These are phyloP conservation scores for Polydrusus pterygomalis DNA, from an alignment of 2,888 invertebrate genomes.

Conservation along the genomic window DNA sequence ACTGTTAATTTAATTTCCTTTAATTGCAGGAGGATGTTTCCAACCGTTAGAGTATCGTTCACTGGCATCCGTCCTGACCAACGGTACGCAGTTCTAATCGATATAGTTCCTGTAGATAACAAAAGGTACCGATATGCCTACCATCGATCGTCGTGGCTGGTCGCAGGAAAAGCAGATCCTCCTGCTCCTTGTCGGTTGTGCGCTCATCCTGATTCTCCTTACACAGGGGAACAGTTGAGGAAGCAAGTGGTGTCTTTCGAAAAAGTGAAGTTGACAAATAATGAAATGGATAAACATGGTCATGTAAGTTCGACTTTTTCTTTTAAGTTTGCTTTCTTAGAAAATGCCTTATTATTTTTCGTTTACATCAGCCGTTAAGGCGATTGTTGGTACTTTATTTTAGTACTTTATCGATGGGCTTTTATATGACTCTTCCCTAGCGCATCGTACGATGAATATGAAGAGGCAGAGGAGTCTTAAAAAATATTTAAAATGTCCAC, in stretches of 20 bases:
- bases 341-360: too few relatives aligned
- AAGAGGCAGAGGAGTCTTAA: too few relatives aligned
- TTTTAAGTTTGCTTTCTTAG: background rate
- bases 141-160: constrained; percentile 98
- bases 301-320: constrained; percentile 80
- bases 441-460: too few relatives aligned
- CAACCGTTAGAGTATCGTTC: constrained; percentile 96
- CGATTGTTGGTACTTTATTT: too few relatives aligned
- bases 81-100: constrained; percentile 94
- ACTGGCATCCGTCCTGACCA: constrained; percentile 87
- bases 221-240: constrained; percentile 94
- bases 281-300: constrained; percentile 97
- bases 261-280: constrained; percentile 98
- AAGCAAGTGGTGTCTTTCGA: constrained; percentile 99
- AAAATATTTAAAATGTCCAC: too few relatives aligned
- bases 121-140: constrained; percentile 98
- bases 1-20: constrained; percentile 30
- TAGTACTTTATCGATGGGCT: too few relatives aligned
- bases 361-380: too few relatives aligned
- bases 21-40: constrained; percentile 94
- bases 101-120: constrained; percentile 97
- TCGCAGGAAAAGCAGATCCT: constrained; percentile 98
- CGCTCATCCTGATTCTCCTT: constrained; percentile 97
- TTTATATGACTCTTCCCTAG: too few relatives aligned
- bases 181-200: constrained; percentile 95